Base-by-base conservation (phyloP, 2,113 vertebrate genomes). In the Ploceus nigricollis region DNA sequence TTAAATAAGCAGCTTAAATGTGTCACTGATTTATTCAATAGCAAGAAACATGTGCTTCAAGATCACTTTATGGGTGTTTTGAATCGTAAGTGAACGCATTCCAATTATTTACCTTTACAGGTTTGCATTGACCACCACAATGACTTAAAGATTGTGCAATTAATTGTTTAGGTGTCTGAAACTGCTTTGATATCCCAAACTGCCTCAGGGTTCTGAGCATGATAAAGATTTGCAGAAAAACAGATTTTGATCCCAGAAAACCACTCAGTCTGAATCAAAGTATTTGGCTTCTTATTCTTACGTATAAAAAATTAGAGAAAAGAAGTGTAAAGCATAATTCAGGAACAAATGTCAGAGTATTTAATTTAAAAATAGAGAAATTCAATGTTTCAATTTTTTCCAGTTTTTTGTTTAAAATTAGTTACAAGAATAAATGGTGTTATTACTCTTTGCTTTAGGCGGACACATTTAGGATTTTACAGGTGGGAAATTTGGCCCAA, bases 41-140 rank as follows among this genome's bases (percentile, higher is more conserved):
- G 98, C 73, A 99, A 99, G 96, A 99, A 98, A 81, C 98, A 98
- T n/a, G 98, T 98, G 78, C 95, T 98, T 91, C 98, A 99, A 94
- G 98, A 98, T 82, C 98, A 98, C 66, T 97, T 99, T 40, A 97
- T 98, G 3, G 97, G 96, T 64, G 97, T 98, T 37, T 68, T 99
- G 76, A 96, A 97, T 75, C 98, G 99, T 99, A 44, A 95, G 98
- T 81, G 57, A 79, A 66, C 39, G 58, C 7, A 8, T 93, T 70
- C 57, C n/a, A 25, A 37, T 86, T 63, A 54, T 42, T 27, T 71
- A 40, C 19, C 50, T 82, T 81, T 63, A 35, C 8, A 30, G 30
- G 13, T 80, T 90, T 79, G n/a, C n/a, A n/a, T n/a, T n/a, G 45
- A 39, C 17, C 20, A 21, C 39, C n/a, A 24, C 27, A 72, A 33